A percentile compares a stretch with the other conserved stretches of the same genome.
Evolutionary conservation across 2,797 vertebrate species (phyloP).

Genomic region (Arnoldichthys spilopterus): DNA sequence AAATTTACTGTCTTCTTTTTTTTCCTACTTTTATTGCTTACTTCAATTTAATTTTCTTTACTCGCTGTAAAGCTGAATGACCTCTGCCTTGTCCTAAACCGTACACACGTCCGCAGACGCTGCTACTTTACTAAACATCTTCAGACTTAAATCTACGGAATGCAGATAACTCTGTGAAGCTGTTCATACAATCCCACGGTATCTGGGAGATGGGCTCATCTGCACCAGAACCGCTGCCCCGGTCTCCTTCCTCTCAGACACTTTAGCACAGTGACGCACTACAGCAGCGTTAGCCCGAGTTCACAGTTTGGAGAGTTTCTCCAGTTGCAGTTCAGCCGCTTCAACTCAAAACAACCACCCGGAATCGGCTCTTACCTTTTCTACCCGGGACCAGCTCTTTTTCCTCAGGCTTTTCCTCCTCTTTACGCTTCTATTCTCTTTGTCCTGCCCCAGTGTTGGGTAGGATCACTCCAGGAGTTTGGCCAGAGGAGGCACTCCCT

Average conservation of each 20-base stretch:
- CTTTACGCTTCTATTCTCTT: background rate
- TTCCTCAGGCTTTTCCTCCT: background rate
- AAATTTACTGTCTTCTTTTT: too few relatives aligned
- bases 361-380: slow-evolving; percentile 21
- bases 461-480: slow-evolving; percentile 59
- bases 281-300: background rate
- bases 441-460: slow-evolving; percentile 49
- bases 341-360: background rate
- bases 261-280: background rate
- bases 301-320: background rate
- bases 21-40: too few relatives aligned
- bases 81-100: too few relatives aligned
- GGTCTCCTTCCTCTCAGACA: background rate
- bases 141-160: background rate
- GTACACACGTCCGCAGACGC: too few relatives aligned
- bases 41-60: too few relatives aligned
- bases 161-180: background rate
- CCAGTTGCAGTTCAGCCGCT: background rate
- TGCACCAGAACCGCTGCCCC: background rate
- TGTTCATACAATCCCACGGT: background rate
- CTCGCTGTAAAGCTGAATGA: too few relatives aligned
- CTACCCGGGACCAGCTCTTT: slow-evolving; percentile 2
- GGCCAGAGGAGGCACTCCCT: slow-evolving; percentile 65
- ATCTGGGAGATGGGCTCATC: background rate
- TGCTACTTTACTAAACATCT: background rate